phyloP scores from a whole-genome alignment of 2,113 vertebrate genomes.

The Tonatia bakeri region DNA sequence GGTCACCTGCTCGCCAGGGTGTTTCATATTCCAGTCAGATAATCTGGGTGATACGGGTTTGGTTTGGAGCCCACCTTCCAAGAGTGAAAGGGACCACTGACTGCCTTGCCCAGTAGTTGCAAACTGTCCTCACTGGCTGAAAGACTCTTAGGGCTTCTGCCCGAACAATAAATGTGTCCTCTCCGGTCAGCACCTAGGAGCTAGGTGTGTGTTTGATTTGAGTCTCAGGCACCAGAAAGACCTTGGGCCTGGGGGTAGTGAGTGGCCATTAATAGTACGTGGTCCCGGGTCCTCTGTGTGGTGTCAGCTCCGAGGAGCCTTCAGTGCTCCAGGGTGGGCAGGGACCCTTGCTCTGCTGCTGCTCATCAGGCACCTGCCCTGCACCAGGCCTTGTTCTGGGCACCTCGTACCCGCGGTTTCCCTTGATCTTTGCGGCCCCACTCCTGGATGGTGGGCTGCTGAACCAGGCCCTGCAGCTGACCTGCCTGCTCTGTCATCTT shows the following conservation, averaged over 20 bases:
- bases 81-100: neutral
- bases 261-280: neutral
- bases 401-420: neutral
- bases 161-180: neutral
- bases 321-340: neutral
- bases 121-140: neutral
- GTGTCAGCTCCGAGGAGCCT: neutral
- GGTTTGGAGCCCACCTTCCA: slow-evolving; percentile 53
- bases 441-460: neutral
- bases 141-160: neutral
- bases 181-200: neutral
- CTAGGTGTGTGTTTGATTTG: neutral
- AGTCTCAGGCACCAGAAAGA: neutral
- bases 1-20: slow-evolving; percentile 27
- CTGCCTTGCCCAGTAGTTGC: neutral
- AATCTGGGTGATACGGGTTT: slow-evolving; percentile 35
- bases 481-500: neutral
- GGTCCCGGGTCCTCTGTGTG: neutral
- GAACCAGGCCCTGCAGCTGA: neutral
- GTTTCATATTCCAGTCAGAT: slow-evolving; percentile 56
- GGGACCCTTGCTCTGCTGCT: neutral
- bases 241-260: neutral
- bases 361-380: neutral
- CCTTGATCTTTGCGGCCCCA: neutral
- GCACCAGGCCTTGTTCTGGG: neutral